Base-by-base conservation (phyloP, 2,113 vertebrate genomes). In the Rutilus rutilus region DNA sequence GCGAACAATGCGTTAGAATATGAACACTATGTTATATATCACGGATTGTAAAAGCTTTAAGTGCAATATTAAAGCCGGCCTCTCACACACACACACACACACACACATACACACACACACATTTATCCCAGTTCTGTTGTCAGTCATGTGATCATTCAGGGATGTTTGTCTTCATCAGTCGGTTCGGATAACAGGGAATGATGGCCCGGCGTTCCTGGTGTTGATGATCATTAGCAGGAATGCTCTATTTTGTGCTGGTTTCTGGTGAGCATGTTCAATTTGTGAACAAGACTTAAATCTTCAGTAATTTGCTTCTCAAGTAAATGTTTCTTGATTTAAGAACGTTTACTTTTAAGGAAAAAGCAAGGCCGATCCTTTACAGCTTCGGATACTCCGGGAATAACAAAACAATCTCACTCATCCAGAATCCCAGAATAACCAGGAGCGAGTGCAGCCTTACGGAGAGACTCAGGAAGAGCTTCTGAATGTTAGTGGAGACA, bases 71-170 rank as follows among this genome's bases (percentile, higher is more conserved):
- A 77, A 77, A 82, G 30, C 52, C 4, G 60, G 69, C 60, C 47
- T 15, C 69, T 6, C 67, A 0, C 23, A 21, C 17, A 21, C 19
- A 60, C 60, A 83, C 17, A 50, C 23, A 83, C 78, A 59, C 65
- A 71, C 59, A 86, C 19, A 80, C 59, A 86, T 14, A 80, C 81
- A 50, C 47, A 50, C 69, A 14, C 67, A 0, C 23, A 21, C 3
- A 76, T 87, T 86, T 69, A 12, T 64, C 52, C 42, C 65, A 15
- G 39, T 11, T 17, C 1, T 80, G 65, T 87, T 84, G 86, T 89
- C 86, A 74, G 30, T 89, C 80, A 84, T 42, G 17, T 36, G 30
- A 50, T 80, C 69, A 64, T 23, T 42, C 64, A 30, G 81, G 47
- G 65, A 54, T 50, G 54, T 39, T 77, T 83, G 19, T 25, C 76